Evolutionary conservation across 2,113 vertebrate species (phyloP), one percentile per base, ranked within the genome.

Genomic region (Sander vitreus): DNA sequence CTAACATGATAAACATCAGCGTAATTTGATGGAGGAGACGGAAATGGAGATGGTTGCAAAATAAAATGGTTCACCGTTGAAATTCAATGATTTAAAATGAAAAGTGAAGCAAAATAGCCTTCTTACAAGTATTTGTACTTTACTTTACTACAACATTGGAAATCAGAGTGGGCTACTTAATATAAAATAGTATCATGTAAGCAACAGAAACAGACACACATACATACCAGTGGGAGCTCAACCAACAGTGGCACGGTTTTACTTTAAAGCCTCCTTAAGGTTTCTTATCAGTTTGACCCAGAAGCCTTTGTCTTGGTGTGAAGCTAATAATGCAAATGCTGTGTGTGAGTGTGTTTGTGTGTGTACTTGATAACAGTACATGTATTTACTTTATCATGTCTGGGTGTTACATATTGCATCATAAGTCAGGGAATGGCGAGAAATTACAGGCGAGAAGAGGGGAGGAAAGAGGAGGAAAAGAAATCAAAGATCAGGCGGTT

Each of bases 281-380:
- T 73, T 81, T 83, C 60, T 91, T 92, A 92, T 94, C 90, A 88
- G 83, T 91, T 83, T 82, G 39, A 81, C 47, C 65, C 87, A 91
- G 85, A 86, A 8, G 18, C 59, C 66, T 86, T 91, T 92, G 83
- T 88, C 84, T 82, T 82, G 21, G 77, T 71, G 65, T 90, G 78
- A 76, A 77, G 48, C 70, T 84, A 67, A 54, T 39, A 73, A 60
- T 81, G 54, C 39, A 53, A 88, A 14, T 19, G 50, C 58, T 16
- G 58, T 60, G 58, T 30, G 57, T 33, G 57, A 15, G 73, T 86
- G 36, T 33, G 27, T 33, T 21, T 48, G 25, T 76, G 67, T 68
- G 73, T 55, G 51, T 51, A 21, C 36, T 30, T 64, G 23, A 53
- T 73, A 39, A 60, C 43, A n/a, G 39, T 39, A 16, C 3, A 18